Percentiles rank a stretch among this genome's conserved stretches.
These are phyloP conservation scores for Yponomeuta plumbellus DNA, from an alignment of 2,888 invertebrate genomes.

Conservation along the genomic window DNA sequence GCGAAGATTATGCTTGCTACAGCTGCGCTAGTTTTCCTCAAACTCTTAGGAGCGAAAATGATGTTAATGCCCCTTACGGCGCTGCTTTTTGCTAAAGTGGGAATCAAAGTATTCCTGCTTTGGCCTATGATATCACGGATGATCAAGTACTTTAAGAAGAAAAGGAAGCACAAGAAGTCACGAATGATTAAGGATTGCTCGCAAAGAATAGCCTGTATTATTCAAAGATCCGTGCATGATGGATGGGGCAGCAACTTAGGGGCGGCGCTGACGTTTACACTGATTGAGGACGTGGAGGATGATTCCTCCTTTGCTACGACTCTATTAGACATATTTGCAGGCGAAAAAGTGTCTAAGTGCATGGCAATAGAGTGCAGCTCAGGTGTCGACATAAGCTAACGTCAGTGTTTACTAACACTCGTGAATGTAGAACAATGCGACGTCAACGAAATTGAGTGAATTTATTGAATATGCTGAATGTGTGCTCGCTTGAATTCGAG, in stretches of 20 bases:
- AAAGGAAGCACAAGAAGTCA: slow-evolving; percentile 55
- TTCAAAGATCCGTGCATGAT: slow-evolving; percentile 46
- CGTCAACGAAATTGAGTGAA: slow-evolving; percentile 7
- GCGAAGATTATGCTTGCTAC: slow-evolving; percentile 68
- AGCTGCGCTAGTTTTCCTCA: slow-evolving; percentile 57
- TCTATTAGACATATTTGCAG: slow-evolving; percentile 58
- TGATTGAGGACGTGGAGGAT: slow-evolving; percentile 61
- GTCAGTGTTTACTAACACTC: slow-evolving; percentile 26
- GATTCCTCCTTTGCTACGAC: slow-evolving; percentile 56
- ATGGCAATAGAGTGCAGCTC: slow-evolving; percentile 67
- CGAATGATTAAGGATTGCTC: slow-evolving; percentile 61
- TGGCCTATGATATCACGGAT: slow-evolving; percentile 69
- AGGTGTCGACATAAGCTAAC: slow-evolving; percentile 68
- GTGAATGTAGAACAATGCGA: slow-evolving; percentile 14
- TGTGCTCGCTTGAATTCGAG: neutral
- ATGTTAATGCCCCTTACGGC: slow-evolving; percentile 56
- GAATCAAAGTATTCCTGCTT: slow-evolving; percentile 57
- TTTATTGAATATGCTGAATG: slow-evolving; percentile 10
- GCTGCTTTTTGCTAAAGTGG: slow-evolving; percentile 56
- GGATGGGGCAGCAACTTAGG: slow-evolving; percentile 60
- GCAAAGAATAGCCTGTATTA: slow-evolving; percentile 59
- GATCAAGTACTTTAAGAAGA: slow-evolving; percentile 63
- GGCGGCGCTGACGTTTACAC: slow-evolving; percentile 56
- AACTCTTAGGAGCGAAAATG: slow-evolving; percentile 59
- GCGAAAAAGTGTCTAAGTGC: slow-evolving; percentile 66